A percentile compares a stretch with the other conserved stretches of the same genome.
phyloP scores from a whole-genome alignment of 1,140 invertebrate genomes.

The Dreissena rostriformis region DNA sequence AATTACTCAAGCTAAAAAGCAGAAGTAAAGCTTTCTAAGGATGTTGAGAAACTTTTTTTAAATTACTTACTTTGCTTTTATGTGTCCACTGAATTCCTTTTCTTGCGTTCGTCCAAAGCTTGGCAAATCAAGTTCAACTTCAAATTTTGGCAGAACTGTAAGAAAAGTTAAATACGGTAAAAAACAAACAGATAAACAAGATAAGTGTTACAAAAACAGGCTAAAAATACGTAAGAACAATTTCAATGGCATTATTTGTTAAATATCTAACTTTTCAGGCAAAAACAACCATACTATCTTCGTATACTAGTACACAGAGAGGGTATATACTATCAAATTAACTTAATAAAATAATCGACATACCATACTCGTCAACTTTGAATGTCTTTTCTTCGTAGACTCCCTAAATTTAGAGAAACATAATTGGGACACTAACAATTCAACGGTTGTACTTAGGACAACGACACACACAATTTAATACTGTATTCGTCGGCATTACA shows the following conservation, averaged over 20 bases:
- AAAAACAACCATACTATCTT: background rate
- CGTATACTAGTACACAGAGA: background rate
- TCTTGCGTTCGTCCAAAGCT: conserved; percentile 47
- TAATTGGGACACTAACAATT: background rate
- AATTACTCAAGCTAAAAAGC: no score
- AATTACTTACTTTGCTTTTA: conserved; percentile 58
- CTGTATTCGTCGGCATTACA: no score
- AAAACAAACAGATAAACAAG: background rate
- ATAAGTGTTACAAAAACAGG: background rate
- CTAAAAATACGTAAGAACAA: background rate
- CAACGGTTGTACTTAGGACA: background rate
- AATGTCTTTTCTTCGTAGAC: conserved; percentile 54
- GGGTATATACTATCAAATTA: background rate
- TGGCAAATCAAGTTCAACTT: conserved; percentile 54
- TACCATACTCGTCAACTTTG: conserved; percentile 56
- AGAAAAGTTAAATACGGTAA: background rate
- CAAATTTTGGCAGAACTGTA: conserved; percentile 60
- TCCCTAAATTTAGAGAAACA: conserved; percentile 43
- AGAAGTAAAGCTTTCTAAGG: no score
- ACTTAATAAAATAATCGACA: background rate
- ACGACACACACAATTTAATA: background rate
- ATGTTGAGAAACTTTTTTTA: background rate
- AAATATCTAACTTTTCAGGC: background rate
- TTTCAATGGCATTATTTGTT: background rate
- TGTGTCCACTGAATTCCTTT: conserved; percentile 40